Base-by-base conservation (phyloP, 2,888 invertebrate genomes). In the Alloplasta piceator region DNA sequence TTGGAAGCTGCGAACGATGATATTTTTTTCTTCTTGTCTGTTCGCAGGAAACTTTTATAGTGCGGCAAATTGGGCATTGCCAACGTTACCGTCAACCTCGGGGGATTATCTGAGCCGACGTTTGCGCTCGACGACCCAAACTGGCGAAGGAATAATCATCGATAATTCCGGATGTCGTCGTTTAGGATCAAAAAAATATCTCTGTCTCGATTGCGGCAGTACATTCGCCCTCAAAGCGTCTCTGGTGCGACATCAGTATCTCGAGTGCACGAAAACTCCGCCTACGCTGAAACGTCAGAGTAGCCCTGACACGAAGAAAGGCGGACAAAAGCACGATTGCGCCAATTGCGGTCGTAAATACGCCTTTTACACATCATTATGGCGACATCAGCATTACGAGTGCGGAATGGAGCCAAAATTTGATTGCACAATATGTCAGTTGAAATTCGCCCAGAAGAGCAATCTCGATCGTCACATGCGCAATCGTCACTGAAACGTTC, bases 341-440 rank as follows among this genome's bases (percentile, higher is more conserved):
- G 46, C 70, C 0, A 86, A 85, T 16, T 91, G 91, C 67, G 84
- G 86, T 36, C 87, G 89, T 9, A 83, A 80, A 2, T 91, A 91
- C 71, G 86, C 90, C 0, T 90, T 91, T 36, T 90, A 91, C 74
- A 91, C 91, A 0, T 91, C 91, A 0, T 78, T 92, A 0, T 91
- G 91, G 90, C 87, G 91, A 50, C 90, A 90, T 63, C 85, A 87
- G 43, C 84, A 94, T 68, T 94, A 94, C 87, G 94, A 94, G 85
- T 95, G 94, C 86, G 94, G 94, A 3, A 92, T 93, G 77, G 94
- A 94, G 84, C 95, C 95, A 0, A 94, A 93, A 85, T 95, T 95
- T 88, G 93, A 93, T 76, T 95, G 95, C 84, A 93, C 93, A 61
- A 92, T 94, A 85, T 95, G 95, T 90, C 93, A 93, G 85, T 93